Conservation (phyloP, 1,140 invertebrate species). For the Orchestia grillus region DNA sequence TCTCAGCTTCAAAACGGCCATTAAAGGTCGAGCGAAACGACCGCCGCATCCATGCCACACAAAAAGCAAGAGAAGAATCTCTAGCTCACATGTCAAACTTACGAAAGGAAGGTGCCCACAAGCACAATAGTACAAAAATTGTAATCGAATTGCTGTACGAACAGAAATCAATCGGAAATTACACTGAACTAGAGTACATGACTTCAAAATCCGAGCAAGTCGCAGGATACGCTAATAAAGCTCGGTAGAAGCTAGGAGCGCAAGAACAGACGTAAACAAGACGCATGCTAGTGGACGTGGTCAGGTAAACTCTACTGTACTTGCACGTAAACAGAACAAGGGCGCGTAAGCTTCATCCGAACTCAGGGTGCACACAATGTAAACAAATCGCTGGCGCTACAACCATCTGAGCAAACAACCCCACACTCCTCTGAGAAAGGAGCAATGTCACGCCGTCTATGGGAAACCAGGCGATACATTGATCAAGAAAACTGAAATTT, state of each 20-base stretch:
- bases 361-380: conserved; percentile 37
- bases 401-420: conserved; percentile 45
- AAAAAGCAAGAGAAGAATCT: background rate
- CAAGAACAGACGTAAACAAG: background rate
- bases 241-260: background rate
- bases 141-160: background rate
- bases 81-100: background rate
- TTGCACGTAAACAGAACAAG: conserved; percentile 1
- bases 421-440: background rate
- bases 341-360: conserved; percentile 25
- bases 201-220: background rate
- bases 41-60: background rate
- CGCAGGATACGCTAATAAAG: background rate
- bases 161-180: background rate
- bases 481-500: too few species aligned
- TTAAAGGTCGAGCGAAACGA: background rate
- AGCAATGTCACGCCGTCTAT: background rate
- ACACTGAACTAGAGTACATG: background rate
- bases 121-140: background rate
- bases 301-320: background rate
- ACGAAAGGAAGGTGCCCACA: background rate
- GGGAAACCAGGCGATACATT: background rate
- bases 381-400: conserved; percentile 30
- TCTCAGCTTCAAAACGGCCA: background rate
- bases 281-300: background rate